Conservation (phyloP, 2,113 vertebrate genomes). For the Calyptommatus sinebrachiatus region DNA sequence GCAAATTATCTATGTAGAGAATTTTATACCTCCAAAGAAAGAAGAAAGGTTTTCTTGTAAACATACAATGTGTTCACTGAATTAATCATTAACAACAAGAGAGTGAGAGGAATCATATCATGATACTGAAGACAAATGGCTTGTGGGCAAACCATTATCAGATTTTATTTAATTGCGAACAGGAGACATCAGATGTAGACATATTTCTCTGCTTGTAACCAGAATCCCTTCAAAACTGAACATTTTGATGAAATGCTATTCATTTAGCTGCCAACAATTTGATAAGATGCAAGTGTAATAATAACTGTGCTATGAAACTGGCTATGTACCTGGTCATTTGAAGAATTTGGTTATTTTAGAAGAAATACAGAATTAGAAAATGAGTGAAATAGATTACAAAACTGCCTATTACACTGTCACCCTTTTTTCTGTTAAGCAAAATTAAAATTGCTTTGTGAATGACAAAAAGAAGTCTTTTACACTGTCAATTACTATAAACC, state of each 20-base stretch:
- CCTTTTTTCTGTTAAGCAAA: constrained; percentile 27
- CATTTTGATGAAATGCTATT: constrained; percentile 49
- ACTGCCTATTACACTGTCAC: constrained; percentile 40
- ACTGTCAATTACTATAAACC: constrained; percentile 55
- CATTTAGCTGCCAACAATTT: constrained; percentile 52
- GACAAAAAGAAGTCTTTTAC: constrained; percentile 49
- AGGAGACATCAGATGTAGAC: constrained; percentile 45
- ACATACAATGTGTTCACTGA: constrained; percentile 29
- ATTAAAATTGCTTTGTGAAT: constrained; percentile 43
- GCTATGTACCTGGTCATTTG: not conserved
- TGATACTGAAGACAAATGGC: constrained; percentile 45
- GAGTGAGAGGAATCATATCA: constrained; percentile 46
- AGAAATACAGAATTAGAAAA: constrained; percentile 36
- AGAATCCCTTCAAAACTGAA: constrained; percentile 48
- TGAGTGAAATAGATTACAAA: constrained; percentile 19
- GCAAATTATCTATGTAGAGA: not conserved
- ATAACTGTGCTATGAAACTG: constrained; percentile 42
- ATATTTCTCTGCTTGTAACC: constrained; percentile 22
- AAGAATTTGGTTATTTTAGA: constrained; percentile 41
- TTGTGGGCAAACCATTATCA: constrained; percentile 49
- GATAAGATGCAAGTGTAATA: constrained; percentile 49
- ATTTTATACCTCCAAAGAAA: constrained; percentile 11
- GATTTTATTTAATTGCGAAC: constrained; percentile 46
- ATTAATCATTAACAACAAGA: constrained; percentile 40
- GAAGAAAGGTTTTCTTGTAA: constrained; percentile 29